Evolutionary conservation across 2,113 vertebrate genomes (phyloP), one percentile per base, ranked within the genome.

Genomic region (Sminthopsis crassicaudata): DNA sequence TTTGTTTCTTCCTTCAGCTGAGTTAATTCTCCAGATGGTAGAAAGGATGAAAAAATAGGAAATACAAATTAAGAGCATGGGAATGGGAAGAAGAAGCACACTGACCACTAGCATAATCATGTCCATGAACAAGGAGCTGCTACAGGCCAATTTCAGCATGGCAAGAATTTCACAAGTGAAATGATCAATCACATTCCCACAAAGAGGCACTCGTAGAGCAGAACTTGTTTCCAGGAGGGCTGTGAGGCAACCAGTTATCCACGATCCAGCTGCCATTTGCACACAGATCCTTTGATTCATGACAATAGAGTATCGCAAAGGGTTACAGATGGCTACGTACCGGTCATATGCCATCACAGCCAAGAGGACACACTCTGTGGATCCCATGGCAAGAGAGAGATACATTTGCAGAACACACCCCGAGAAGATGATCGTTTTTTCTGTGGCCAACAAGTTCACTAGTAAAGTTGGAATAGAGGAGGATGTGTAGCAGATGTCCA

Each of bases 401-500:
- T 97, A 98, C 97, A 98, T 97, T 93, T 98, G 97, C 0, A 93
- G 16, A 8, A 95, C 94, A 95, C 97, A 98, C 1, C 94, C 96
- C 19, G 94, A 84, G 11, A 96, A 98, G 60, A 93, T 0, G 19
- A 97, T 98, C 36, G 94, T 97, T 94, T 97, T 98, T 91, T 76
- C 92, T 23, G 96, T 92, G 60, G 97, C 96, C 23, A 97, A 67
- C 53, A 98, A 93, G 94, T 97, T 97, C 89, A 96, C 96, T 57
- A 98, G 91, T 93, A 98, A 93, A 84, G 94, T 93, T 36, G 98
- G 97, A 27, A 95, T 67, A 5, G 96, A 98, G 14, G 97, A 95
- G 26, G 97, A 97, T 23, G 97, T 97, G 50, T 98, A 98, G 46
- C 97, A 98, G 46, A 98, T 97, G 76, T 98, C 98, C 97, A 98